These are phyloP conservation scores for Bombus terrestris DNA, from an alignment of 1,140 invertebrate genomes.

Conservation along the genomic window DNA sequence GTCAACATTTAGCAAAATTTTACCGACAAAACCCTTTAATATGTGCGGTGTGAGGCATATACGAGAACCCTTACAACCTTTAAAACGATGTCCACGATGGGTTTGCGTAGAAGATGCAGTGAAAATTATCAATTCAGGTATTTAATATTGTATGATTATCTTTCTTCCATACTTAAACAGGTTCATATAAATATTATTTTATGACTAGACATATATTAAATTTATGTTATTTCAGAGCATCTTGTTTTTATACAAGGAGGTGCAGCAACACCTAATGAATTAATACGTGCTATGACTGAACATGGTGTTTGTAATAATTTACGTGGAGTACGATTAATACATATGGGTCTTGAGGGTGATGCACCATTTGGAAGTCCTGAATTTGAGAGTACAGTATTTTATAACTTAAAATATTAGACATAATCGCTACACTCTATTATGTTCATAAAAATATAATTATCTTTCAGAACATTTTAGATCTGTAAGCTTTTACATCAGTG, in stretches of 20 bases:
- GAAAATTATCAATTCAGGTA: conserved; percentile 77
- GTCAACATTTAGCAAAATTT: conserved; percentile 44
- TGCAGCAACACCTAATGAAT: conserved; percentile 91
- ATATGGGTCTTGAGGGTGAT: conserved; percentile 95
- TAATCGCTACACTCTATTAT: background rate
- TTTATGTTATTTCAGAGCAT: conserved; percentile 85
- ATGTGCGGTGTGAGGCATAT: conserved; percentile 51
- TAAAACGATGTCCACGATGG: conserved; percentile 77
- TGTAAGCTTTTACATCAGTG: conserved; percentile 94
- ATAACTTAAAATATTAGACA: background rate
- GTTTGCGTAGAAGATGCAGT: conserved; percentile 77
- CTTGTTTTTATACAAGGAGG: conserved; percentile 95
- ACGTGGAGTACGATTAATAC: conserved; percentile 90
- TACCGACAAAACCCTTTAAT: conserved; percentile 45
- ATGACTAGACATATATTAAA: background rate
- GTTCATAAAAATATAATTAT: background rate
- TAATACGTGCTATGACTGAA: conserved; percentile 91
- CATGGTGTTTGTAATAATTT: conserved; percentile 89
- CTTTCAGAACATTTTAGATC: conserved; percentile 87
- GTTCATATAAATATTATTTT: background rate
- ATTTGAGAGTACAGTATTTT: conserved; percentile 81
- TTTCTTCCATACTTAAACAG: background rate
- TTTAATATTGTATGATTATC: background rate
- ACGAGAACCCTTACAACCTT: conserved; percentile 77
- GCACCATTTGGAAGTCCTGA: conserved; percentile 90